A percentile compares a stretch with the other conserved stretches of the same genome.
phyloP scores from a whole-genome alignment of 2,888 invertebrate species.

The Xylota sylvarum region DNA sequence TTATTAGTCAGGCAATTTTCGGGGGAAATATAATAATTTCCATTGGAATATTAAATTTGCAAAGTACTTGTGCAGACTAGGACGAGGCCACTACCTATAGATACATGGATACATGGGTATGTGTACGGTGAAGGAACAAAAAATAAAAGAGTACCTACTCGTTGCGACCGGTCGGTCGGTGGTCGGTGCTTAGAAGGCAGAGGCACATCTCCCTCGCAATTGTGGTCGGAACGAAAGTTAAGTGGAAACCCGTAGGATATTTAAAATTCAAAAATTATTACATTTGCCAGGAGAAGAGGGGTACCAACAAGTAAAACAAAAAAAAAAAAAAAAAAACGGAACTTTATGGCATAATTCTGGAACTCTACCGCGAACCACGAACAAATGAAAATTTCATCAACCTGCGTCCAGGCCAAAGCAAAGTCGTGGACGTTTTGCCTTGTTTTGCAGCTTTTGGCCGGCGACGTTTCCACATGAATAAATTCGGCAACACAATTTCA shows the following conservation, averaged over 20 bases:
- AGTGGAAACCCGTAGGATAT: constrained; percentile 79
- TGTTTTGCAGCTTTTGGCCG: constrained; percentile 59
- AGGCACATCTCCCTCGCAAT: constrained; percentile 50
- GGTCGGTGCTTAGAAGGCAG: constrained; percentile 72
- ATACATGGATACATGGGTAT: neutral
- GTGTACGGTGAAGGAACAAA: constrained; percentile 4
- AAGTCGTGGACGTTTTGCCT: constrained; percentile 56
- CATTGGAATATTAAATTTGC: constrained; percentile 77
- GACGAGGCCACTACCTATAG: constrained; percentile 49
- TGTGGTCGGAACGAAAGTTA: constrained; percentile 76
- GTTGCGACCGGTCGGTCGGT: constrained; percentile 61
- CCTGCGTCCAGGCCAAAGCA: constrained; percentile 55
- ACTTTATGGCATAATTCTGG: constrained; percentile 49
- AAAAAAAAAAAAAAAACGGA: constrained; percentile 29
- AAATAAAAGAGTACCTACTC: neutral
- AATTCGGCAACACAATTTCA: constrained; percentile 65
- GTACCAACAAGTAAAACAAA: too few relatives aligned
- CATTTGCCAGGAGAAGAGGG: constrained; percentile 66
- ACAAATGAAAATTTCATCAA: constrained; percentile 75
- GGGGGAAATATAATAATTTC: constrained; percentile 77
- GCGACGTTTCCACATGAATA: constrained; percentile 73
- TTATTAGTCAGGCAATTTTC: constrained; percentile 76
- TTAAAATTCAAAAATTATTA: constrained; percentile 80
- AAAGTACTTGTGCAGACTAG: constrained; percentile 69
- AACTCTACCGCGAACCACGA: constrained; percentile 68